A percentile compares a stretch with the other conserved stretches of the same genome.
Conservation (phyloP, 2,888 invertebrate genomes). For the Lithosia quadra region DNA sequence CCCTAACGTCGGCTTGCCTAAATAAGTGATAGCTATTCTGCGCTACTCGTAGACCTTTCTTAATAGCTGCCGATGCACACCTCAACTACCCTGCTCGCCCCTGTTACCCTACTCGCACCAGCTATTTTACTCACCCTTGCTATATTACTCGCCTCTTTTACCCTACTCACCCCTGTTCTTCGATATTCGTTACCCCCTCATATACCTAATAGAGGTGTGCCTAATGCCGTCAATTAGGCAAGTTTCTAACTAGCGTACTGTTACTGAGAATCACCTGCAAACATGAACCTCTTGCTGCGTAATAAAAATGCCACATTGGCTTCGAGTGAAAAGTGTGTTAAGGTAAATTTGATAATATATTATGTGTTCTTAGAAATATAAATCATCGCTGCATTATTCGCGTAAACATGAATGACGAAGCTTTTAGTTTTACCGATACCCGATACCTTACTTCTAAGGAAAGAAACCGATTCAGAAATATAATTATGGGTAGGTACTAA, state of each 20-base stretch:
- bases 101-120: too few species aligned
- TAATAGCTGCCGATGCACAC: too few species aligned
- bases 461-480: not conserved
- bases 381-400: not conserved
- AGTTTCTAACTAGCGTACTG: not conserved
- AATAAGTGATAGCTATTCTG: too few species aligned
- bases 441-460: not conserved
- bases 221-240: not conserved
- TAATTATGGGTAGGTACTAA: too few species aligned
- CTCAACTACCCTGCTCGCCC: too few species aligned
- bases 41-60: too few species aligned
- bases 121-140: too few species aligned
- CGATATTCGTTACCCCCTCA: too few species aligned
- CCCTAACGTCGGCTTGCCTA: too few species aligned
- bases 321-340: not conserved
- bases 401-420: slow-evolving; percentile 4
- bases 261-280: not conserved
- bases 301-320: not conserved
- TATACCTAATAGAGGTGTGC: too few species aligned
- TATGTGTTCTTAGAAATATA: slow-evolving; percentile 4
- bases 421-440: not conserved
- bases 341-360: not conserved
- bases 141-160: too few species aligned
- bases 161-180: too few species aligned
- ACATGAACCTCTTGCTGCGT: not conserved